Percentiles rank a stretch among this genome's conserved stretches.
phyloP scores from a whole-genome alignment of 2,888 invertebrate species.

The Phyllotreta cruciferae region DNA sequence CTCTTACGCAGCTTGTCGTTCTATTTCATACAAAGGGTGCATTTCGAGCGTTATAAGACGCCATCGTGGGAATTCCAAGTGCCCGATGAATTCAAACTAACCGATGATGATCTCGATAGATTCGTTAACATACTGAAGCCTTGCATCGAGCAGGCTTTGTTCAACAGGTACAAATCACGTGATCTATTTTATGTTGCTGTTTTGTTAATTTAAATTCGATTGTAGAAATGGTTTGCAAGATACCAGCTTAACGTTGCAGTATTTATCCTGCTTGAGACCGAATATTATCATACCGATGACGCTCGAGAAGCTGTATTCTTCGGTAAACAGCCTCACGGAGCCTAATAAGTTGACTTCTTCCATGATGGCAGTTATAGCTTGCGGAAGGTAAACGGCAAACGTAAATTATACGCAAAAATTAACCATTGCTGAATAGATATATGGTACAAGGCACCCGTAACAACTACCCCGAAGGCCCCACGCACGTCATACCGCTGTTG shows the following conservation, averaged over 20 bases:
- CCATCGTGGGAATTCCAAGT: slow-evolving; percentile 73
- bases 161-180: slow-evolving; percentile 51
- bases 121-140: slow-evolving; percentile 82
- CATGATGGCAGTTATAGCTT: slow-evolving; percentile 73
- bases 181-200: background rate
- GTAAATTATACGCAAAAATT: no score
- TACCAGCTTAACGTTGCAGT: slow-evolving; percentile 72
- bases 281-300: slow-evolving; percentile 83
- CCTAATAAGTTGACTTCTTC: slow-evolving; percentile 82
- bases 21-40: slow-evolving; percentile 67
- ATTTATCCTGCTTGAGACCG: slow-evolving; percentile 81
- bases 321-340: slow-evolving; percentile 86
- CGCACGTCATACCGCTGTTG: slow-evolving; percentile 81
- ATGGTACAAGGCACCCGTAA: slow-evolving; percentile 63
- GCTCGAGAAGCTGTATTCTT: slow-evolving; percentile 79
- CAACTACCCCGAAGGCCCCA: slow-evolving; percentile 77
- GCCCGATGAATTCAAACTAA: slow-evolving; percentile 73
- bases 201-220: background rate
- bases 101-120: slow-evolving; percentile 79
- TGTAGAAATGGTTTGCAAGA: slow-evolving; percentile 71
- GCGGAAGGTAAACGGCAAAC: slow-evolving; percentile 68
- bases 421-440: no score
- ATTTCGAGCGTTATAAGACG: slow-evolving; percentile 72
- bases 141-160: slow-evolving; percentile 79
- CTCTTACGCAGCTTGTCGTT: slow-evolving; percentile 73